Evolutionary conservation across 1,140 invertebrate species (phyloP).

Genomic region (Caenorhabditis elegans): DNA sequence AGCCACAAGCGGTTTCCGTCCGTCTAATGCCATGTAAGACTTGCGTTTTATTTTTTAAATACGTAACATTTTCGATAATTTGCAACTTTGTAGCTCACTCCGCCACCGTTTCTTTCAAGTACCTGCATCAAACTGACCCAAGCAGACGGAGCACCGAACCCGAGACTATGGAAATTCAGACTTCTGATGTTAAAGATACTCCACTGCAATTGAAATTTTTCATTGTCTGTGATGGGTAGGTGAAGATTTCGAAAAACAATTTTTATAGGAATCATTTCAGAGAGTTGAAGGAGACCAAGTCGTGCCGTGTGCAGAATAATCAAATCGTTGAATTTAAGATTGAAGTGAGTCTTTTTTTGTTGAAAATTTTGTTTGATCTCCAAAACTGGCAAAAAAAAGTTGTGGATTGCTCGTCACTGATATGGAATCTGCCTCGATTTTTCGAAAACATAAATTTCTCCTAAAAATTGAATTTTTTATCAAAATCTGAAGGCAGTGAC

Average conservation of each 20-base stretch:
- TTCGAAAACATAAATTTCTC: too few species aligned
- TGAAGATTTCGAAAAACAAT: conserved; percentile 15
- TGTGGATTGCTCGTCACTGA: too few species aligned
- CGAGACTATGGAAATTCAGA: conserved; percentile 13
- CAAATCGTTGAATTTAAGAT: conserved; percentile 58
- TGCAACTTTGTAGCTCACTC: conserved; percentile 57
- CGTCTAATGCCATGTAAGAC: neutral
- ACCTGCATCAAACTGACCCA: conserved; percentile 51
- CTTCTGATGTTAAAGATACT: conserved; percentile 34
- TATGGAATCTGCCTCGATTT: too few species aligned
- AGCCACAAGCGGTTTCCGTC: conserved; percentile 58
- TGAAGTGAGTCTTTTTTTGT: conserved; percentile 38
- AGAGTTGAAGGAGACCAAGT: conserved; percentile 48
- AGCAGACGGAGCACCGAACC: conserved; percentile 7
- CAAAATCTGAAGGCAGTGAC: too few species aligned
- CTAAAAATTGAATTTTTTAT: too few species aligned
- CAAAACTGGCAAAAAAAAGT: too few species aligned
- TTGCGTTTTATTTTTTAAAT: neutral
- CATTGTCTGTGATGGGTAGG: conserved; percentile 59
- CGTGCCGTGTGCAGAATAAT: conserved; percentile 55
- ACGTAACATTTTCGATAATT: too few species aligned
- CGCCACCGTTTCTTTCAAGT: conserved; percentile 62
- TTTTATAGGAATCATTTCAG: conserved; percentile 44
- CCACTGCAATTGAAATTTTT: conserved; percentile 60
- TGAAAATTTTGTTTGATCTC: neutral